Evolutionary conservation across 2,797 vertebrate genomes (phyloP).

Genomic region (Echeneis naucrates): DNA sequence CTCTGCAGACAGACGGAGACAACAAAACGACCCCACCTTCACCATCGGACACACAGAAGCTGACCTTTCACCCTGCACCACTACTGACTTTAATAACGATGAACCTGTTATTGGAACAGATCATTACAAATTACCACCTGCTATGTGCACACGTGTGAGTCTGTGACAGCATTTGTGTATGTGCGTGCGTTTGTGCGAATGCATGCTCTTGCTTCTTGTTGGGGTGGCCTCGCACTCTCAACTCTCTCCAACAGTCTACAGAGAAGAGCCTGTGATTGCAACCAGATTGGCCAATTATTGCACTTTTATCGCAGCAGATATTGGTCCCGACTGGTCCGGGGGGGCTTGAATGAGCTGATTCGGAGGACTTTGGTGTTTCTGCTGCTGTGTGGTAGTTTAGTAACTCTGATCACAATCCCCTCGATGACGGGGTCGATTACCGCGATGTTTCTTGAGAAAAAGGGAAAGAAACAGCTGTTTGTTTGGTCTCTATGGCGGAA

Average conservation of each 20-base stretch:
- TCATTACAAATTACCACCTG: conserved; percentile 63
- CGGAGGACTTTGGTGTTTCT: conserved; percentile 12
- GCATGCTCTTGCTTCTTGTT: conserved; percentile 20
- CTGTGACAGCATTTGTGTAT: not conserved
- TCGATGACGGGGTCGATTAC: conserved; percentile 11
- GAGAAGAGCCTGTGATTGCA: conserved; percentile 70
- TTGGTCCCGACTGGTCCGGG: conserved; percentile 21
- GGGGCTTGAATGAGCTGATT: conserved; percentile 40
- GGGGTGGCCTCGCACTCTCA: conserved; percentile 33
- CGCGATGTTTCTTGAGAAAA: not conserved
- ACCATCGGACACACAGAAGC: conserved; percentile 16
- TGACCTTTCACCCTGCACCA: conserved; percentile 49
- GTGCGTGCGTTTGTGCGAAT: too few species aligned
- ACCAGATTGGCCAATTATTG: conserved; percentile 70
- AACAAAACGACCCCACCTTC: not conserved
- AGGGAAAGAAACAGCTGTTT: not conserved
- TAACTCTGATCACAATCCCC: conserved; percentile 20
- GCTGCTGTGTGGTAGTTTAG: conserved; percentile 31
- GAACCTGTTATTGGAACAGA: conserved; percentile 59
- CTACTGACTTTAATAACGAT: conserved; percentile 47
- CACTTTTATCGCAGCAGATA: conserved; percentile 49
- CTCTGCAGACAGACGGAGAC: not conserved
- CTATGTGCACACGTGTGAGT: conserved; percentile 16
- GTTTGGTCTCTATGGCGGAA: conserved; percentile 1
- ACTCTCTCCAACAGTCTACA: conserved; percentile 36